Evolutionary conservation across 2,797 vertebrate genomes (phyloP).

Genomic region (Liasis olivaceus): DNA sequence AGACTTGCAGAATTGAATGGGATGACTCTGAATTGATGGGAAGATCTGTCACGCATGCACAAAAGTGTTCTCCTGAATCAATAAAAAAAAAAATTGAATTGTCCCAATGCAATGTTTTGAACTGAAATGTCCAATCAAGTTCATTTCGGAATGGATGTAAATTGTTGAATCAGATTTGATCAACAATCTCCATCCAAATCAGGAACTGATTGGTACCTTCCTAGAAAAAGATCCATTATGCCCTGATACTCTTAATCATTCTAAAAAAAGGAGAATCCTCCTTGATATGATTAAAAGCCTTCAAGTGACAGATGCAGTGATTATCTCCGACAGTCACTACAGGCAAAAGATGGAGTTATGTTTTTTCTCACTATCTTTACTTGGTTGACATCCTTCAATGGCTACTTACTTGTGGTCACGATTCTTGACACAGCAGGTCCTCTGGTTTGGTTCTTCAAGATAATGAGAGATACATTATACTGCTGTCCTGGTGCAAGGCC

Average conservation of each 20-base stretch:
- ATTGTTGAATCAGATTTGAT: too few species aligned
- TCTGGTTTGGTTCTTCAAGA: conserved; percentile 92
- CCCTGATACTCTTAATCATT: neutral
- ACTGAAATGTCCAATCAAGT: too few species aligned
- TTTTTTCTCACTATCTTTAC: neutral
- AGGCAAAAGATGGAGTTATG: neutral
- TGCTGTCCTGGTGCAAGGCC: conserved; percentile 94
- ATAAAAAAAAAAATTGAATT: too few species aligned
- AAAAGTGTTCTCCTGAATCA: too few species aligned
- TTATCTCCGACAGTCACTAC: neutral
- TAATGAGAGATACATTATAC: conserved; percentile 93
- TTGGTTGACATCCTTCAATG: neutral
- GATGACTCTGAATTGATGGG: too few species aligned
- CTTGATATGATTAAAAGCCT: neutral
- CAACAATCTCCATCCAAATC: too few species aligned
- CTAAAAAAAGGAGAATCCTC: neutral
- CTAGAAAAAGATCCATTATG: too few species aligned
- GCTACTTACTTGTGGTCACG: conserved; percentile 90
- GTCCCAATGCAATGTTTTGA: too few species aligned
- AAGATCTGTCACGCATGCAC: too few species aligned
- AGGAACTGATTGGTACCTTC: too few species aligned
- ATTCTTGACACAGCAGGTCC: conserved; percentile 88
- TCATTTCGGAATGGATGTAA: too few species aligned
- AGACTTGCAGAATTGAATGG: too few species aligned
- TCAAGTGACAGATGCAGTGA: neutral